These are phyloP conservation scores for Cyprinodon variegatus DNA, from an alignment of 2,113 vertebrate genomes.

Conservation along the genomic window DNA sequence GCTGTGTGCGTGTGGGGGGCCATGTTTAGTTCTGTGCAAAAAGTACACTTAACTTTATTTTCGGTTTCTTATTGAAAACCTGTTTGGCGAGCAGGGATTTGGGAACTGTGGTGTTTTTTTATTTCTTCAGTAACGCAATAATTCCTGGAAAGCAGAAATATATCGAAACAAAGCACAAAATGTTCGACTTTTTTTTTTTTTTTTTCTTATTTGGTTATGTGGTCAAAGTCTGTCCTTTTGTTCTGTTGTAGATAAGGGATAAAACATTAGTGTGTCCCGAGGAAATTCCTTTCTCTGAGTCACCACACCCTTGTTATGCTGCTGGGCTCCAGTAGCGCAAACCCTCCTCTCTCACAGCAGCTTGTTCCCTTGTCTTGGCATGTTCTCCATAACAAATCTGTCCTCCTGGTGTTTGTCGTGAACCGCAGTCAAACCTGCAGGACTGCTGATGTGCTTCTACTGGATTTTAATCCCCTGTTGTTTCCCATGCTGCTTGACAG, in stretches of 20 bases:
- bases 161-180: neutral
- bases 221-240: neutral
- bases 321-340: slow-evolving; percentile 44
- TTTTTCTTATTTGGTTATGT: neutral
- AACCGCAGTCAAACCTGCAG: slow-evolving; percentile 24
- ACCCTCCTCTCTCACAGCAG: slow-evolving; percentile 30
- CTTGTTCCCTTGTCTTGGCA: slow-evolving; percentile 31
- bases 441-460: slow-evolving; percentile 4
- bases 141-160: neutral
- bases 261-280: slow-evolving; percentile 31
- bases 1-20: neutral
- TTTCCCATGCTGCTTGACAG: neutral
- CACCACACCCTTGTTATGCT: slow-evolving; percentile 76
- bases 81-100: slow-evolving; percentile 17
- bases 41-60: neutral
- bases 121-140: neutral
- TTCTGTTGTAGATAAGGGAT: neutral
- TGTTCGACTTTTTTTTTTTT: neutral
- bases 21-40: neutral
- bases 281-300: slow-evolving; percentile 59
- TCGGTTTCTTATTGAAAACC: slow-evolving; percentile 29
- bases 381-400: slow-evolving; percentile 14
- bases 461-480: neutral
- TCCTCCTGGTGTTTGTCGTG: neutral
- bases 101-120: neutral